Conservation (phyloP, 2,113 vertebrate genomes). For the Paracyprichromis sp. region DNA sequence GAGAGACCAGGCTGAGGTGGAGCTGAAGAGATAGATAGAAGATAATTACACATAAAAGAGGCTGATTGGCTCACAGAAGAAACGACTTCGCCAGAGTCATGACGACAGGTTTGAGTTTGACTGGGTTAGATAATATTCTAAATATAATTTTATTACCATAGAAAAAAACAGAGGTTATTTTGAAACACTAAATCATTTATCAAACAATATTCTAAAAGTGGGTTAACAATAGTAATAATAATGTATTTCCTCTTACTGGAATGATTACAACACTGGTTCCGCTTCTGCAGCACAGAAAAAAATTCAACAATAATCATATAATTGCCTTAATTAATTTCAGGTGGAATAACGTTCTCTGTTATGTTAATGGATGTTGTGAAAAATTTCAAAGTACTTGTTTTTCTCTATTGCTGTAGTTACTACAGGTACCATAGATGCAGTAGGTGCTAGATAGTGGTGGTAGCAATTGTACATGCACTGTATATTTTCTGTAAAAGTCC, state of each 20-base stretch:
- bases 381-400: neutral
- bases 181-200: neutral
- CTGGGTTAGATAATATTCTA: neutral
- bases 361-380: neutral
- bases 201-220: neutral
- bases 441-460: neutral
- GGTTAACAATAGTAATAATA: neutral
- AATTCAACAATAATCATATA: neutral
- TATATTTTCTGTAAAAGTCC: neutral
- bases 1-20: neutral
- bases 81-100: neutral
- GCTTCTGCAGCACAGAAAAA: neutral
- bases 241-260: neutral
- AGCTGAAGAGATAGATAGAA: neutral
- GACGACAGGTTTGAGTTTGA: neutral
- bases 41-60: neutral
- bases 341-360: neutral
- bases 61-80: neutral
- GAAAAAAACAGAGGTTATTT: neutral
- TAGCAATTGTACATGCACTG: neutral
- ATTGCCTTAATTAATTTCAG: neutral
- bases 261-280: neutral
- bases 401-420: neutral
- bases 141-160: neutral
- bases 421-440: neutral